Conservation (phyloP, 2,797 vertebrate species). For the Geotrypetes seraphini region DNA sequence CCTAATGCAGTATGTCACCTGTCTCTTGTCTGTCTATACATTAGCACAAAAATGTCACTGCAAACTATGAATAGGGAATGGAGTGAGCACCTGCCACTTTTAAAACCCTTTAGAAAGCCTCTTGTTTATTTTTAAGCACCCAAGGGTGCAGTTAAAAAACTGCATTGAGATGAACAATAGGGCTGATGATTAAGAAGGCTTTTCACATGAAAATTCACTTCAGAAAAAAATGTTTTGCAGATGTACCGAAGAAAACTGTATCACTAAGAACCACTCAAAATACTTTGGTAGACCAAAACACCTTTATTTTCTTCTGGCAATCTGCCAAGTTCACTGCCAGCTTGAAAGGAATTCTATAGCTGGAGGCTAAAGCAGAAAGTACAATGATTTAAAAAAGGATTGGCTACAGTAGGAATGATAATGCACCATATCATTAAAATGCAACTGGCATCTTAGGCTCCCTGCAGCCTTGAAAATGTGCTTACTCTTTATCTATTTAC, state of each 20-base stretch:
- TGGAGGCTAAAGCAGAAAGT: slow-evolving; percentile 66
- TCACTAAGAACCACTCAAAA: slow-evolving; percentile 65
- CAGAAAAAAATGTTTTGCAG: slow-evolving; percentile 64
- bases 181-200: slow-evolving; percentile 64
- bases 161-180: slow-evolving; percentile 65
- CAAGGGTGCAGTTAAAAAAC: slow-evolving; percentile 72
- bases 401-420: slow-evolving; percentile 71
- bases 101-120: slow-evolving; percentile 67
- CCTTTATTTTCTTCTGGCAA: slow-evolving; percentile 62
- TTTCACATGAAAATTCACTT: slow-evolving; percentile 70
- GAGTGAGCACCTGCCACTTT: slow-evolving; percentile 87
- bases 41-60: slow-evolving; percentile 58
- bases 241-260: slow-evolving; percentile 66
- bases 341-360: slow-evolving; percentile 76
- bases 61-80: slow-evolving; percentile 64
- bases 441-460: slow-evolving; percentile 70
- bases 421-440: slow-evolving; percentile 78
- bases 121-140: slow-evolving; percentile 74
- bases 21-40: slow-evolving; percentile 64
- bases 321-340: slow-evolving; percentile 65
- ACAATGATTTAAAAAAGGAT: slow-evolving; percentile 81
- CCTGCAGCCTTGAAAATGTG: slow-evolving; percentile 64
- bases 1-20: slow-evolving; percentile 52
- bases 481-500: slow-evolving; percentile 66
- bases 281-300: slow-evolving; percentile 66